Evolutionary conservation across 2,888 invertebrate genomes (phyloP), one percentile per base, ranked within the genome.

Genomic region (Timandra comae): DNA sequence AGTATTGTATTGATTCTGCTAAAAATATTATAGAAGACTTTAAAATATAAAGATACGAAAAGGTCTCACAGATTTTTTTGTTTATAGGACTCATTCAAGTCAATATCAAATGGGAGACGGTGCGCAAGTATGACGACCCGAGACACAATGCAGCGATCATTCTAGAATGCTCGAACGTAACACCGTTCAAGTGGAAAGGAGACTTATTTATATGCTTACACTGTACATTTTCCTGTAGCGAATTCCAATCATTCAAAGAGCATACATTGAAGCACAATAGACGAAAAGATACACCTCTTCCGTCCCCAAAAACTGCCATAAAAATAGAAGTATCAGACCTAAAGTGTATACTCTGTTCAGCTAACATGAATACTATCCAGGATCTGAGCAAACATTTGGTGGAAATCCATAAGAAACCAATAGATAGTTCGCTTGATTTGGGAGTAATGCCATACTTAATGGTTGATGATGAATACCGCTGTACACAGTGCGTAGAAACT

Each of bases 131-230:
- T 66, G 61, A 74, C 28, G 48, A 82, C 66, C 72, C 72, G 50
- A 79, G 81, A 58, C 73, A 74, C 65, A 82, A 84, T 52, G 81
- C 82, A 30, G 72, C 69, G 22, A 57, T 76, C 35, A 67, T 81
- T 35, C 56, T 82, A 33, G 71, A 78, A 51, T 72, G 56, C 52
- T 79, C 81, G 21, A 81, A 77, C 58, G 70, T 58, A 16, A 69
- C 69, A 34, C 82, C 82, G 1, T 82, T 82, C 54, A 63, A 75
- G 40, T 79, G 76, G 76, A 68, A 61, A 23, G 60, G 72, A 3
- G 78, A 78, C 1, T 41, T 56, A 3, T 82, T 77, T 44, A 60
- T 57, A 21, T 82, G 82, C 38, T 72, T 68, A 1, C 71, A 56
- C 46, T 82, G 82, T 39, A 48, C 72, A 0, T 46, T 55, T 13